These are phyloP conservation scores for Zophobas morio DNA, from an alignment of 1,140 invertebrate species.

Conservation along the genomic window DNA sequence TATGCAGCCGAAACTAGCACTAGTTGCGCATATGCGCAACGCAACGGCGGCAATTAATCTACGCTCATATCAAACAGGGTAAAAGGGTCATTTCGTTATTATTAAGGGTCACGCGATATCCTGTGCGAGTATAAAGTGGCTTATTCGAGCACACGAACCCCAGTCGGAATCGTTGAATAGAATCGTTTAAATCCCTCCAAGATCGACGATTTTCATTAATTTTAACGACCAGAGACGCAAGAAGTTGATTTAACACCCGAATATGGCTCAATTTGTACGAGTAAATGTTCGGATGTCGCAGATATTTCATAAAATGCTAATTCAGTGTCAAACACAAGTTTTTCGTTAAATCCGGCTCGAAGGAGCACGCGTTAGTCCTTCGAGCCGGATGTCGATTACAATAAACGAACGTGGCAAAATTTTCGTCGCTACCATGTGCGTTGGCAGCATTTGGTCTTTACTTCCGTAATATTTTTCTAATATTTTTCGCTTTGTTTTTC, in stretches of 20 bases:
- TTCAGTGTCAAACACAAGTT: no score
- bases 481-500: background rate
- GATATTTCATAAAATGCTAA: no score
- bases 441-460: background rate
- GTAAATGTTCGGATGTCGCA: no score
- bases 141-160: background rate
- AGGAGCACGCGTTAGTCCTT: no score
- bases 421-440: background rate
- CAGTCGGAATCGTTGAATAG: background rate
- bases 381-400: no score
- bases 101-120: conserved; percentile 12
- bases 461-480: background rate
- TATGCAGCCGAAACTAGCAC: background rate
- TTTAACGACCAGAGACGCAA: background rate
- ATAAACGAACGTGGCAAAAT: no score
- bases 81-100: conserved; percentile 14
- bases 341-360: no score
- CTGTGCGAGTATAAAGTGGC: background rate
- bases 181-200: background rate
- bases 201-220: conserved; percentile 1
- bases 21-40: conserved; percentile 11
- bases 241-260: background rate
- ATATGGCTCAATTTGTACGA: background rate
- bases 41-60: background rate
- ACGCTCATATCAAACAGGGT: background rate